phyloP scores from a whole-genome alignment of 2,888 invertebrate genomes.

The Oxytorus armatus region DNA sequence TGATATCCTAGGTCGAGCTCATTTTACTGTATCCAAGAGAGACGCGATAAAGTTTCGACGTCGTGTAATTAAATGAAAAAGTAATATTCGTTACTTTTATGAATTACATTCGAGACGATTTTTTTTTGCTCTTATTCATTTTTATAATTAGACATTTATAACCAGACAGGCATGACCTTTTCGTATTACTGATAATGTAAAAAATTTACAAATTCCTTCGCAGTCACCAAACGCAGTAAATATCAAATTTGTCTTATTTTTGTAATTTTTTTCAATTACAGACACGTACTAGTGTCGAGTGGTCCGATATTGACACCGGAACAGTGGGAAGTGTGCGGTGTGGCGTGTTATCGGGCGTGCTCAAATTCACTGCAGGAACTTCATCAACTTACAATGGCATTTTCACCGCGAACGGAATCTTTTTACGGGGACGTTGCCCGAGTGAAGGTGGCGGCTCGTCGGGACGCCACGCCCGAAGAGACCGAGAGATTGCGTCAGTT shows the following conservation, averaged over 20 bases:
- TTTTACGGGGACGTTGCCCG: slow-evolving; percentile 97
- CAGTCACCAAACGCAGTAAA: no score
- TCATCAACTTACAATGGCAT: slow-evolving; percentile 95
- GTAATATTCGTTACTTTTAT: no score
- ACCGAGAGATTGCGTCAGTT: slow-evolving; percentile 94
- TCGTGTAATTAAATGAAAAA: not conserved
- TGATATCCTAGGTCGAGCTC: slow-evolving; percentile 63
- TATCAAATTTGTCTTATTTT: not conserved
- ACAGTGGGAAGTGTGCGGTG: slow-evolving; percentile 95
- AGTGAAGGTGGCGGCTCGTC: slow-evolving; percentile 96
- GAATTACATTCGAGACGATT: no score
- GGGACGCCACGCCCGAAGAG: slow-evolving; percentile 94
- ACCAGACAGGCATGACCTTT: no score
- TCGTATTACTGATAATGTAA: no score
- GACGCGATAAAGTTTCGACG: not conserved
- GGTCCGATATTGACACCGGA: slow-evolving; percentile 92
- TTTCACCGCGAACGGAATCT: slow-evolving; percentile 95
- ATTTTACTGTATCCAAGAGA: slow-evolving; percentile 51
- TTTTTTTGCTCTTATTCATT: no score
- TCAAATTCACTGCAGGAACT: slow-evolving; percentile 94
- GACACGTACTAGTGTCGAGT: slow-evolving; percentile 93
- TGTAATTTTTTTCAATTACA: slow-evolving; percentile 73
- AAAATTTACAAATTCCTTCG: no score
- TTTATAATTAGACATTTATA: no score
- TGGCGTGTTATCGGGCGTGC: slow-evolving; percentile 93